A percentile compares a stretch with the other conserved stretches of the same genome.
phyloP scores from a whole-genome alignment of 2,888 invertebrate genomes.

The Timema podura region DNA sequence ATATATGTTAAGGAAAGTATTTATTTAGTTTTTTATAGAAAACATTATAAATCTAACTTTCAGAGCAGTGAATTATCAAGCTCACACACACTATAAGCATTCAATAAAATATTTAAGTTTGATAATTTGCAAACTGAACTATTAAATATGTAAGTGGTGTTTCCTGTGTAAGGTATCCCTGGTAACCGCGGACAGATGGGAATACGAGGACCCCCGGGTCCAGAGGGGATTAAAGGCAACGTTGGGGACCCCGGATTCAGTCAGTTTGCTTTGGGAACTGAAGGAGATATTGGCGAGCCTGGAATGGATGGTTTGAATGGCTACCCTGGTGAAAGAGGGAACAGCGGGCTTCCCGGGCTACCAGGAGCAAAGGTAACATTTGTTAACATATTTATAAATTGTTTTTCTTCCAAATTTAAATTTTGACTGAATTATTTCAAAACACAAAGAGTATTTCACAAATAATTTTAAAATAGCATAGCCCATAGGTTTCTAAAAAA shows the following conservation, averaged over 20 bases:
- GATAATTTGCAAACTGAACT: no score
- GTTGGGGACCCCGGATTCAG: conserved; percentile 49
- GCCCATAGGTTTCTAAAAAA: no score
- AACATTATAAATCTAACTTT: no score
- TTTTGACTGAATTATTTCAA: background rate
- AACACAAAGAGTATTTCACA: no score
- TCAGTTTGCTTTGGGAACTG: conserved; percentile 40
- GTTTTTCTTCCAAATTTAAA: background rate
- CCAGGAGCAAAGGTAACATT: conserved; percentile 43
- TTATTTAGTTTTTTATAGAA: no score
- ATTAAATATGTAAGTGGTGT: background rate
- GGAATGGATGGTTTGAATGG: conserved; percentile 47
- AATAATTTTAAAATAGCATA: no score
- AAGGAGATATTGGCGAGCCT: conserved; percentile 50
- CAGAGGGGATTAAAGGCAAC: conserved; percentile 48
- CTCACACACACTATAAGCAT: no score
- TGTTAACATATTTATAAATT: background rate
- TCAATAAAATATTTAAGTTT: no score
- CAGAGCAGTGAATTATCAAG: no score
- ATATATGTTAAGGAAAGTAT: no score
- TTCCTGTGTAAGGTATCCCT: conserved; percentile 42
- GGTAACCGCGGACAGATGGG: conserved; percentile 46
- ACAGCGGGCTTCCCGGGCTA: conserved; percentile 51
- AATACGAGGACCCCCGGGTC: conserved; percentile 42
- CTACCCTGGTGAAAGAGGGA: conserved; percentile 49